Evolutionary conservation across 1,140 invertebrate species (phyloP), one percentile per base, ranked within the genome.

Genomic region (Telenomus remus): DNA sequence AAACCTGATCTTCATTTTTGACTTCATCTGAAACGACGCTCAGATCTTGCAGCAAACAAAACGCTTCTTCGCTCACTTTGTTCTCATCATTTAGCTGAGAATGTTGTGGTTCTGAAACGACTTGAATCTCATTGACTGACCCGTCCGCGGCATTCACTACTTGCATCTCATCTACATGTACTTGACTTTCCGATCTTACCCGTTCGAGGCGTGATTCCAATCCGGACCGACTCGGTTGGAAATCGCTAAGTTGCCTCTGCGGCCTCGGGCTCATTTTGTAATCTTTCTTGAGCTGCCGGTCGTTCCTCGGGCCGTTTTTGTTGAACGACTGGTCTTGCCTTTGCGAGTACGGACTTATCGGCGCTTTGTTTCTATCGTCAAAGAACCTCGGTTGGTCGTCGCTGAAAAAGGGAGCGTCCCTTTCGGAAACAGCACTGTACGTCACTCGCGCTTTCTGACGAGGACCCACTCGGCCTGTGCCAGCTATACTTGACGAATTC

Each of bases 391-490:
- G 82, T 11, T 78, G 64, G 19, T 33, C 81, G 60, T 13, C 10
- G 12, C 85, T 80, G 4, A 78, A 48, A 7, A 51, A 50, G 12
- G 48, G 53, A 10, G 56, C 7, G 16, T 88, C 85, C 14, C 66
- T 60, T 42, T 87, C 86, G 0, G 82, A 83, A 33, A 87, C 84
- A 55, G 86, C 84, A 51, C 84, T 87, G 39, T 88, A 88, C 7
- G 84, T 85, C 15, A 87, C 27, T n/a, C 83, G 78, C 13, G 81
- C 80, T 16, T 83, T 85, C 64, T 88, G 86, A n/a, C 87, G 81
- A 35, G 86, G 87, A 9, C 87, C 87, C n/a, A 89, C 87, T 75
- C 87, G 79, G 44, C 87, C 87, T 19, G 87, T 87, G 33, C 87
- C 87, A 57, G 81, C 85, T 59, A 86, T 85, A 46, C 75, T 84